Evolutionary conservation across 1,140 invertebrate genomes (phyloP), one percentile per base, ranked within the genome.

Genomic region (Spodoptera frugiperda): DNA sequence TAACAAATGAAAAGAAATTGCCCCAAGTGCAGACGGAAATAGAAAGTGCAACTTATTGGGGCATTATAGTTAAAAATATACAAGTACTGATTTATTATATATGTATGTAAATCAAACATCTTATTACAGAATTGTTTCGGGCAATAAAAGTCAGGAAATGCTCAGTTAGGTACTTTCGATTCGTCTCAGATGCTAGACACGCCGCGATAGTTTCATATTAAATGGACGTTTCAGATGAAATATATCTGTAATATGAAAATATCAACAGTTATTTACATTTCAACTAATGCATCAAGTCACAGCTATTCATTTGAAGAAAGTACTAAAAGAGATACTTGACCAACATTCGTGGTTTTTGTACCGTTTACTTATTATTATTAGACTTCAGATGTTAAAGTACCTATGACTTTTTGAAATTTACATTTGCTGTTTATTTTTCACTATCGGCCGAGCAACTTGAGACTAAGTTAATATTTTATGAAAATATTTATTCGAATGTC

Each of bases 321-420:
- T 65, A 79, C 74, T 75, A 55, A 39, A 82, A 80, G 75, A 81
- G 78, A 77, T 78, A 67, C 82, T 82, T 85, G 80, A 81, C 79
- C 84, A 84, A 83, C 76, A 82, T 85, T 78, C 51, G 78, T 78
- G 53, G 44, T 57, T 76, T 59, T 79, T 75, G 54, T 71, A 65
- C 72, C 72, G 57, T 57, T 76, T 71, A 59, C 14, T 19, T 61
- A 61, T 74, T 74, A 75, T 54, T 54, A 75, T 65, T 65, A 21
- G 57, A 63, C 59, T 53, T 63, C 48, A 54, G 30, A 21, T n/a
- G 30, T 72, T 57, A 72, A 53, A 59, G 73, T 75, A 75, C 57
- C 19, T 39, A 44, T 39, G 2, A 33, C 5, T 61, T 14, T 44
- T 57, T 46, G 15, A 17, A 21, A 55, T 48, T 57, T 54, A 17